Conservation (phyloP, 2,113 vertebrate genomes). For the Otocyon megalotis region DNA sequence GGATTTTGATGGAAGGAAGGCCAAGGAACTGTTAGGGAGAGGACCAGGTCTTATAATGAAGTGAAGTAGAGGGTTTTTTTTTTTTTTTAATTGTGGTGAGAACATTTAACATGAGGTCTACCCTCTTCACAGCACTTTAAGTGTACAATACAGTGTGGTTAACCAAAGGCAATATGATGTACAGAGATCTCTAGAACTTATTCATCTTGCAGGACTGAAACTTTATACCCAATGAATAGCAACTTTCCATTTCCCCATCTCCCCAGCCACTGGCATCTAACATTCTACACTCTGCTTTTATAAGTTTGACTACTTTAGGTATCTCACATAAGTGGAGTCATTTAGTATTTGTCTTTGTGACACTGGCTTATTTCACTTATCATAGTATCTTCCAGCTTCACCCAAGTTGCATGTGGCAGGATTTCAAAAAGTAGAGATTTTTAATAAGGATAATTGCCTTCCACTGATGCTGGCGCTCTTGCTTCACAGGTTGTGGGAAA, state of each 20-base stretch:
- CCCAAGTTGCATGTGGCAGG: background rate
- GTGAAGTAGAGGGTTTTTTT: background rate
- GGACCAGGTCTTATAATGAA: background rate
- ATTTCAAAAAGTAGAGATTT: background rate
- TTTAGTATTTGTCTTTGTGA: too few relatives aligned
- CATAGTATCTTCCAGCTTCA: background rate
- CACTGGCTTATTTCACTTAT: background rate
- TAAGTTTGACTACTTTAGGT: background rate
- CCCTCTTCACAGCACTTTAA: background rate
- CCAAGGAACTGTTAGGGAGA: background rate
- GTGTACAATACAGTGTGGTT: too few relatives aligned
- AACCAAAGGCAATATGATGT: background rate
- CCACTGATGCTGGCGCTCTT: rapidly evolving
- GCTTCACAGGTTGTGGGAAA: background rate
- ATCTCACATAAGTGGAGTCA: background rate
- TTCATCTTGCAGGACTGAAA: background rate
- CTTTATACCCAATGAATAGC: background rate
- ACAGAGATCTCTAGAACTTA: background rate
- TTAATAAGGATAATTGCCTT: background rate
- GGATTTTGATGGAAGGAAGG: background rate
- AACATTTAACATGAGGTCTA: background rate
- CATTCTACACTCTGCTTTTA: background rate
- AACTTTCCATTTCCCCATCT: background rate
- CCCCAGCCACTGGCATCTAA: background rate
- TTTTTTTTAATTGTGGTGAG: background rate